These are phyloP conservation scores for Dermolepida albohirtum DNA, from an alignment of 2,888 invertebrate genomes.

Conservation along the genomic window DNA sequence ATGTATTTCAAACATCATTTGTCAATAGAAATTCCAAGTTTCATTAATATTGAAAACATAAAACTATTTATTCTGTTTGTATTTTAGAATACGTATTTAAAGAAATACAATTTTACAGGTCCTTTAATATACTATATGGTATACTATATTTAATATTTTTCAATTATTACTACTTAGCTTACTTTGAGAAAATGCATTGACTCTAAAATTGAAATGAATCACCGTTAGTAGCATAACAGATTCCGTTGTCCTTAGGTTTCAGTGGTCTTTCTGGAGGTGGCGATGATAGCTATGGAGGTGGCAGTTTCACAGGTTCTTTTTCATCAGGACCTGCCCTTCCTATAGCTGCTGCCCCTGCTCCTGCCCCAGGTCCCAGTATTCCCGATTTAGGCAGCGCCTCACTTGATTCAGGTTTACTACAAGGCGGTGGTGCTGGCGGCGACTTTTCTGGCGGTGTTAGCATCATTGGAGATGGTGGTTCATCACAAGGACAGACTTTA, in stretches of 20 bases:
- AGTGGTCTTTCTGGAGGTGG: constrained; percentile 30
- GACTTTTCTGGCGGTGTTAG: constrained; percentile 53
- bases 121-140: no score
- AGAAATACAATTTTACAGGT: no score
- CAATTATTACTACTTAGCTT: no score
- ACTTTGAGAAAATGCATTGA: no score
- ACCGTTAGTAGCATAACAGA: no score
- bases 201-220: no score
- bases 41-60: no score
- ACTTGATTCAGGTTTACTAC: constrained; percentile 30
- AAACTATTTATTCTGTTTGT: no score
- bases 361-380: constrained; percentile 24
- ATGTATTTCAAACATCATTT: no score
- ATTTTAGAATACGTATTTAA: no score
- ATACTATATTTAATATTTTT: no score
- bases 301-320: constrained; percentile 14
- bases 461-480: constrained; percentile 49
- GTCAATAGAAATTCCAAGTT: no score
- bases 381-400: constrained; percentile 42
- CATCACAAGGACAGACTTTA: constrained; percentile 49
- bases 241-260: constrained; percentile 17
- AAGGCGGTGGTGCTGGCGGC: constrained; percentile 45
- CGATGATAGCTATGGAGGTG: constrained; percentile 27
- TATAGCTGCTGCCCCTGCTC: not conserved
- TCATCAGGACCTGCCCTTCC: not conserved